Base-by-base conservation (phyloP, 2,797 vertebrate species). In the Falco cherrug region DNA sequence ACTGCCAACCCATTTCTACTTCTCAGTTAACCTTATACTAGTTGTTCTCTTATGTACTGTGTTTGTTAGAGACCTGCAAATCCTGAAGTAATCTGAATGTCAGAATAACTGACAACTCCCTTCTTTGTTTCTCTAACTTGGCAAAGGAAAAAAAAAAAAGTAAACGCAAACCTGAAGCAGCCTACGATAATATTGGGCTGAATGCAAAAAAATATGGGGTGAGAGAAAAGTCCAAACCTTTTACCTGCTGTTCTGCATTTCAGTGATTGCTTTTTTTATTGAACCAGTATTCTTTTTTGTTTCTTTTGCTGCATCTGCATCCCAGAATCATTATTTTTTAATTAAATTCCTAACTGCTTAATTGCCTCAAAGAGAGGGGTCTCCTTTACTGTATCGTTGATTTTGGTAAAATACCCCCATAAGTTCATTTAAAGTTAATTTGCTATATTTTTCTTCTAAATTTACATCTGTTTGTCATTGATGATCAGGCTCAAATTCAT, bases 1-100 rank as follows among this genome's bases (percentile, higher is more conserved):
- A 91, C 94, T 96, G 92, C 94, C 91, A 87, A 80, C 73, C 84
- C 89, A 77, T 92, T 83, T 93, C 69, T 33, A 53, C 81, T 90
- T 84, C 89, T 84, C 47, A 56, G 31, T 63, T 65, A 16, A 16
- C 33, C 14, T 75, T 83, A 20, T 54, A 84, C 35, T 76, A 31
- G 24, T 15, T 74, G n/a, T 87, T 89, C 64, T 84, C 5, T 48
- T 64, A 35, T 16, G 15, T 75, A 5, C 29, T 73, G 13, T 84
- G 45, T 68, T 95, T 48, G 91, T 56, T 86, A 3, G 31, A 73
- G 54, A 57, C 28, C 21, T 92, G 25, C 54, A 86, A 68, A n/a
- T 63, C 31, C 33, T 75, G 19, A 93, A 59, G 43, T 83, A 41
- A 53, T 54, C 43, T 81, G 60, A 63, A 71, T 53, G 6, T 75